These are phyloP conservation scores for Lepidurus arcticus DNA, from an alignment of 1,140 invertebrate genomes.

Conservation along the genomic window DNA sequence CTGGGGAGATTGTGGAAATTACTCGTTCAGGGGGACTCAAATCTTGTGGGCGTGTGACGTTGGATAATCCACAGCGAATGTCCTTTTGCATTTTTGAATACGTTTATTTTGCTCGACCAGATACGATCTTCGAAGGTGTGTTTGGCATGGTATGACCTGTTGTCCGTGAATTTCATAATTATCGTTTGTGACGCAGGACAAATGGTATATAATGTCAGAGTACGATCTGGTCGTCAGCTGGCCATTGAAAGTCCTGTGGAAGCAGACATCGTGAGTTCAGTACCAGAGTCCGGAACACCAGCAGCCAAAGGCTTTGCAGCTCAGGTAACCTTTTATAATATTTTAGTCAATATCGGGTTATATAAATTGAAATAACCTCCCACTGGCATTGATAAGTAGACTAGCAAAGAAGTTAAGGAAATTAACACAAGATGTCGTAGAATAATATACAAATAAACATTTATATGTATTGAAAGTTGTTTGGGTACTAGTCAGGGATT, in stretches of 20 bases:
- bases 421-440: too few species aligned
- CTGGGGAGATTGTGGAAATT: conserved; percentile 93
- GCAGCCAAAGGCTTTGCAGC: conserved; percentile 87
- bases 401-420: too few species aligned
- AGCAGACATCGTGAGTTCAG: conserved; percentile 90
- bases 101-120: conserved; percentile 93
- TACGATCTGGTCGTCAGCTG: conserved; percentile 85
- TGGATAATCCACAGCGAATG: conserved; percentile 60
- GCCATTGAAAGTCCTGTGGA: conserved; percentile 82
- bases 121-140: conserved; percentile 69
- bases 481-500: conserved; percentile 62
- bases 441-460: too few species aligned
- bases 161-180: too few species aligned
- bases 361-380: too few species aligned
- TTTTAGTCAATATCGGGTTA: too few species aligned
- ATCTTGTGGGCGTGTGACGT: conserved; percentile 57
- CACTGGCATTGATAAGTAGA: too few species aligned
- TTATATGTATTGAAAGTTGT: background rate
- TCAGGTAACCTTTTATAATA: conserved; percentile 53
- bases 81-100: conserved; percentile 99
- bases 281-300: conserved; percentile 93
- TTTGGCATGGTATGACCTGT: too few species aligned
- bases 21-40: conserved; percentile 70
- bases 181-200: conserved; percentile 57
- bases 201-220: conserved; percentile 90